Percentiles rank a stretch among this genome's conserved stretches.
phyloP scores from a whole-genome alignment of 2,888 invertebrate genomes.

The Girardia tigrina region DNA sequence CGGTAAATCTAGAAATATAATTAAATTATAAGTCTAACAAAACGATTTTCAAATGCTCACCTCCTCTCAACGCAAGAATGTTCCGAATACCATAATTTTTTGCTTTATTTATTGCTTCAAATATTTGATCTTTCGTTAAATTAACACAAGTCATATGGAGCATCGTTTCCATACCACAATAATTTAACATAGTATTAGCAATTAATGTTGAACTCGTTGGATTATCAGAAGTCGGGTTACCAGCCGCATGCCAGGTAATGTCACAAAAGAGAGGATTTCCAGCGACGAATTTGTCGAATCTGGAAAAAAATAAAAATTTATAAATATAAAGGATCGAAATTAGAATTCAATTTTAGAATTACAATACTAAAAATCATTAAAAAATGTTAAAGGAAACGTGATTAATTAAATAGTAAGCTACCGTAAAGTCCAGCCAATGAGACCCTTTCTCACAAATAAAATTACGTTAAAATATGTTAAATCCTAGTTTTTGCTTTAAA shows the following conservation, averaged over 20 bases:
- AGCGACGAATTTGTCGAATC: constrained; percentile 53
- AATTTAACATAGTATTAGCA: constrained; percentile 54
- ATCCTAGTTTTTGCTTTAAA: too few species aligned
- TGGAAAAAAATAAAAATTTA: constrained; percentile 40
- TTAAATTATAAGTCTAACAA: constrained; percentile 33
- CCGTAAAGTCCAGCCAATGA: too few species aligned
- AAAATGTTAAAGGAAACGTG: too few species aligned
- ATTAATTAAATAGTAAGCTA: too few species aligned
- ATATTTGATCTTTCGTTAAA: constrained; percentile 49
- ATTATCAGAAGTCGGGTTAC: constrained; percentile 53
- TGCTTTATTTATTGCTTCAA: constrained; percentile 54
- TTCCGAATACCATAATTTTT: constrained; percentile 59
- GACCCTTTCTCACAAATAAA: too few species aligned
- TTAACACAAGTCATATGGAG: neutral
- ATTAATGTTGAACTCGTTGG: constrained; percentile 55
- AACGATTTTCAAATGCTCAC: too few species aligned
- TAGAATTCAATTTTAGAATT: too few species aligned
- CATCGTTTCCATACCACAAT: constrained; percentile 53
- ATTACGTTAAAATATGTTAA: too few species aligned
- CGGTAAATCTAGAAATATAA: constrained; percentile 37
- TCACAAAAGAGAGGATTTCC: constrained; percentile 56
- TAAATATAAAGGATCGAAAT: too few species aligned
- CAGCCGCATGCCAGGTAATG: constrained; percentile 56
- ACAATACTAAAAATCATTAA: too few species aligned
- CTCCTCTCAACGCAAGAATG: constrained; percentile 63